Evolutionary conservation across 2,113 vertebrate genomes (phyloP).

Genomic region (Pavo muticus): DNA sequence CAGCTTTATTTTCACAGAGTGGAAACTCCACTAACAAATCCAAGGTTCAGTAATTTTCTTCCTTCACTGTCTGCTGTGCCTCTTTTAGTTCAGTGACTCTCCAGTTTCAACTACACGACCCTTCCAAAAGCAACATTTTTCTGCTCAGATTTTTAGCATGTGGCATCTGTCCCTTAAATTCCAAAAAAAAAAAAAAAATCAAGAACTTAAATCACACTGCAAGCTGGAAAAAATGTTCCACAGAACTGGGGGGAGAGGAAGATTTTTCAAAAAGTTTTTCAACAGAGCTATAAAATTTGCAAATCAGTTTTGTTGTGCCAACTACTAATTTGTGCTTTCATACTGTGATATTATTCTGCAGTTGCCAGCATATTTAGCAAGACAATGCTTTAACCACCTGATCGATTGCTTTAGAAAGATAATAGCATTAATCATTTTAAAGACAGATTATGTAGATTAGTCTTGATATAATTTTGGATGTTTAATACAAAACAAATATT

Average conservation of each 20-base stretch:
- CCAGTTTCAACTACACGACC: not conserved
- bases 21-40: slow-evolving; percentile 37
- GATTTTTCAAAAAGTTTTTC: not conserved
- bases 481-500: not conserved
- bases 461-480: not conserved
- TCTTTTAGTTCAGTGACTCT: not conserved
- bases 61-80: not conserved
- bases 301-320: slow-evolving; percentile 13
- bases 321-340: not conserved
- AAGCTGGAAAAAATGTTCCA: slow-evolving; percentile 12
- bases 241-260: fast-evolving
- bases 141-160: not conserved
- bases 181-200: not conserved
- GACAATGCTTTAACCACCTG: not conserved
- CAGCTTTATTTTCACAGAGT: slow-evolving; percentile 24
- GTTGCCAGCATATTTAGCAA: not conserved
- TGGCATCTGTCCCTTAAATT: not conserved
- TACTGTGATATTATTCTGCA: not conserved
- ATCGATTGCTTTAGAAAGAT: not conserved
- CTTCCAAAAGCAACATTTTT: slow-evolving; percentile 46
- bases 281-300: not conserved
- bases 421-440: not conserved
- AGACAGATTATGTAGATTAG: not conserved
- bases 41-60: slow-evolving; percentile 12
- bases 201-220: not conserved